Evolutionary conservation across 1,140 invertebrate genomes (phyloP).

Genomic region (Littorina saxatilis): DNA sequence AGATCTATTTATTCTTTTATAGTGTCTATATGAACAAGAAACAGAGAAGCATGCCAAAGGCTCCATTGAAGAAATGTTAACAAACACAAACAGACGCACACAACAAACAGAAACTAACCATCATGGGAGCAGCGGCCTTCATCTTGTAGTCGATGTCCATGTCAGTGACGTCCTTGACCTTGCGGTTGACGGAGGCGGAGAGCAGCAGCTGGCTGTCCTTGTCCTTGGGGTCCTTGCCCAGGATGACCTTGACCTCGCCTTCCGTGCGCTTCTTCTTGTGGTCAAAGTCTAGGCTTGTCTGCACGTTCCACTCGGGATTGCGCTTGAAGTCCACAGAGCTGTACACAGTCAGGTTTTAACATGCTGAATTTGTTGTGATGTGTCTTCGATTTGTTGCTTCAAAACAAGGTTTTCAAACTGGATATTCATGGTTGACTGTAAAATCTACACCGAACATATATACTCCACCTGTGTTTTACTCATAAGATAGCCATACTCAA

Average conservation of each 20-base stretch:
- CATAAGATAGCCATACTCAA: too few relatives aligned
- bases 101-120: conserved; percentile 6
- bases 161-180: not conserved
- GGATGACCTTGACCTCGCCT: conserved; percentile 28
- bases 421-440: too few relatives aligned
- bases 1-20: not conserved
- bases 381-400: too few relatives aligned
- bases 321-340: conserved; percentile 41
- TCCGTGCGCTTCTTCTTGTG: conserved; percentile 45
- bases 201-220: conserved; percentile 35
- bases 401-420: too few relatives aligned
- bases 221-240: conserved; percentile 46
- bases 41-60: too few relatives aligned
- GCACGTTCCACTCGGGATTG: conserved; percentile 45
- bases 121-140: conserved; percentile 29
- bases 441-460: too few relatives aligned
- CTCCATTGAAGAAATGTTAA: not conserved
- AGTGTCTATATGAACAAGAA: too few relatives aligned
- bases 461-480: too few relatives aligned
- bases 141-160: conserved; percentile 26
- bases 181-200: not conserved
- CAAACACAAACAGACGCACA: too few relatives aligned
- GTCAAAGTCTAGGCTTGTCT: conserved; percentile 31
- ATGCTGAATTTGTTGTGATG: not conserved
- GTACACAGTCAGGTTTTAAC: not conserved